Percentiles rank a stretch among this genome's conserved stretches.
Evolutionary conservation across 2,888 invertebrate genomes (phyloP).

Genomic region (Platerodrilus igneus): DNA sequence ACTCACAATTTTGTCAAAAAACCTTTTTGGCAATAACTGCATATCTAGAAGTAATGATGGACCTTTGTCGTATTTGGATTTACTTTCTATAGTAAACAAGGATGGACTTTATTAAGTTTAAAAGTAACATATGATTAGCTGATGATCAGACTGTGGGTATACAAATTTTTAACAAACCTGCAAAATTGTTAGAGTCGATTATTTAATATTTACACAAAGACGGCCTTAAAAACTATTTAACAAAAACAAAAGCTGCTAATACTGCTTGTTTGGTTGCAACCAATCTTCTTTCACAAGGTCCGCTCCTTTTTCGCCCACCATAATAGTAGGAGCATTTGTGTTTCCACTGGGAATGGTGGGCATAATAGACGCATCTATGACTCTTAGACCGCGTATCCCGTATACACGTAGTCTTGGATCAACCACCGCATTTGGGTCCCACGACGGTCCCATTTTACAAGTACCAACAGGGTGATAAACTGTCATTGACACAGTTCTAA

Average conservation of each 20-base stretch:
- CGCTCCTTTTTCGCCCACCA: conserved; percentile 86
- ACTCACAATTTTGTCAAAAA: no score
- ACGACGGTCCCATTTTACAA: conserved; percentile 80
- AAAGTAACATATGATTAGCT: no score
- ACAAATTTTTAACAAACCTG: no score
- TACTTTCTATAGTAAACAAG: no score
- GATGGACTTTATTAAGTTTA: no score
- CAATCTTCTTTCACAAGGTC: conserved; percentile 84
- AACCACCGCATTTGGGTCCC: conserved; percentile 75
- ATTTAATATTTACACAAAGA: no score
- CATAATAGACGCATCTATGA: conserved; percentile 86
- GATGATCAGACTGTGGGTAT: no score
- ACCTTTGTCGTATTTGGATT: no score
- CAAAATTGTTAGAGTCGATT: no score
- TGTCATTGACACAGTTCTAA: conserved; percentile 81
- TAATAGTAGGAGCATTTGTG: conserved; percentile 87
- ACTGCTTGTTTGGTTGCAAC: no score
- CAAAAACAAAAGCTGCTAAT: background rate
- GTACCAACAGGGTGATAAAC: conserved; percentile 88
- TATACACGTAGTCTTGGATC: conserved; percentile 74
- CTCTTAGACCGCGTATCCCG: conserved; percentile 72
- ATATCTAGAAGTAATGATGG: no score
- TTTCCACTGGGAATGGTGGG: conserved; percentile 85
- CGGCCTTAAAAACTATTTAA: background rate
- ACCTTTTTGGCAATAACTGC: no score